phyloP scores from a whole-genome alignment of 2,888 invertebrate species.

The Lasioglossum zephyrum region DNA sequence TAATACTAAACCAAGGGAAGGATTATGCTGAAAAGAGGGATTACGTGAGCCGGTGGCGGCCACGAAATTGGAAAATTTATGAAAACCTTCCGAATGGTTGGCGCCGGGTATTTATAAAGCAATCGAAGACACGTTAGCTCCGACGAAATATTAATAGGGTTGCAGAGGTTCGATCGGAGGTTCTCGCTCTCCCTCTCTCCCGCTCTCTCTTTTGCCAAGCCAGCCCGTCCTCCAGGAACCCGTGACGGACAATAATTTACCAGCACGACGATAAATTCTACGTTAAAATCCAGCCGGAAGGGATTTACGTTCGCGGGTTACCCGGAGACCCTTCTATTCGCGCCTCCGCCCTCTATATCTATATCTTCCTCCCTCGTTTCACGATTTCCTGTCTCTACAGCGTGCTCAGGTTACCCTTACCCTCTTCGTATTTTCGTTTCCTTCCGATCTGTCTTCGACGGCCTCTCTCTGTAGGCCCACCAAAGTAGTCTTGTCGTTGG shows the following conservation, averaged over 20 bases:
- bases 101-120: constrained; percentile 57
- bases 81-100: constrained; percentile 48
- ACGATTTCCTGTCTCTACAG: constrained; percentile 12
- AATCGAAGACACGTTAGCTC: constrained; percentile 59
- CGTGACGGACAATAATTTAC: constrained; percentile 79
- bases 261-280: constrained; percentile 77
- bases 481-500: not conserved
- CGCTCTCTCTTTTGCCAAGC: constrained; percentile 3
- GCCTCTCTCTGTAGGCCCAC: not conserved
- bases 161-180: constrained; percentile 61
- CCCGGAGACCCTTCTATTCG: constrained; percentile 61
- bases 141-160: constrained; percentile 74
- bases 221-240: constrained; percentile 58
- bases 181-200: not conserved
- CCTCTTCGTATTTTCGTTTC: constrained; percentile 15
- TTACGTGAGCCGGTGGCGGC: constrained; percentile 33
- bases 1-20: constrained; percentile 54
- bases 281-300: constrained; percentile 81
- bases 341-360: constrained; percentile 10
- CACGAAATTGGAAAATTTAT: constrained; percentile 62
- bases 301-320: constrained; percentile 78
- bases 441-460: constrained; percentile 20
- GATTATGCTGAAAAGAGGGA: constrained; percentile 57
- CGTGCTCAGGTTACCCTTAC: not conserved
- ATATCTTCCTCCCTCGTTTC: constrained; percentile 14